These are phyloP conservation scores for Struthio camelus DNA, from an alignment of 2,113 vertebrate genomes.

Conservation along the genomic window DNA sequence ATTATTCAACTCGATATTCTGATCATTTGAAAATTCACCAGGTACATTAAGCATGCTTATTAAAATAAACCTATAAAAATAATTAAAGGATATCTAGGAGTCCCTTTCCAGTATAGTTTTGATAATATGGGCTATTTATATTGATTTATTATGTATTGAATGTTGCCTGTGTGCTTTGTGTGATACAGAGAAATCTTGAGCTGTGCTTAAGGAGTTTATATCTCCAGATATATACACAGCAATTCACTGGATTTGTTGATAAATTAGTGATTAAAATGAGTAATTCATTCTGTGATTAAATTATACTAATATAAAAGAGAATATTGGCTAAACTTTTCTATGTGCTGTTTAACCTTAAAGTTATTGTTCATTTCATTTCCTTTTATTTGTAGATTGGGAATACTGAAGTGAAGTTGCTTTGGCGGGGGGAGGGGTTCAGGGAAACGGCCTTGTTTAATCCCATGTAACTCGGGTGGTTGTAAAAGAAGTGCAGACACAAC, in stretches of 20 bases:
- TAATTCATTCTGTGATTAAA: neutral
- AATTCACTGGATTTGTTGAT: neutral
- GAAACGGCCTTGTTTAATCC: constrained; percentile 26
- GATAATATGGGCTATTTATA: neutral
- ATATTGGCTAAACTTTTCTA: neutral
- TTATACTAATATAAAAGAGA: neutral
- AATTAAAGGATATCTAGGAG: neutral
- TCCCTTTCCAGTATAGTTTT: neutral
- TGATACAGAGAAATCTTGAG: neutral
- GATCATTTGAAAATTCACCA: neutral
- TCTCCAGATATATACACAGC: neutral
- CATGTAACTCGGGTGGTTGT: neutral
- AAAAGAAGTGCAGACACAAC: constrained; percentile 37
- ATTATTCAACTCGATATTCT: neutral
- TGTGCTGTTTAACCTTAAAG: neutral
- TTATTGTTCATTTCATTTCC: neutral
- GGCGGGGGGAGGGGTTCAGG: no score
- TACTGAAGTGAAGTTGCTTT: neutral
- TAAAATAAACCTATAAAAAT: neutral
- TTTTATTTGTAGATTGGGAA: neutral
- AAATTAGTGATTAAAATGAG: neutral
- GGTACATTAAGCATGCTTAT: neutral
- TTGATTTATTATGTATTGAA: neutral
- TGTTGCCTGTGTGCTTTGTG: neutral
- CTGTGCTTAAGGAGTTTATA: neutral